Conservation (phyloP, 2,797 vertebrate genomes). For the Neosilurus mollespiculum region DNA sequence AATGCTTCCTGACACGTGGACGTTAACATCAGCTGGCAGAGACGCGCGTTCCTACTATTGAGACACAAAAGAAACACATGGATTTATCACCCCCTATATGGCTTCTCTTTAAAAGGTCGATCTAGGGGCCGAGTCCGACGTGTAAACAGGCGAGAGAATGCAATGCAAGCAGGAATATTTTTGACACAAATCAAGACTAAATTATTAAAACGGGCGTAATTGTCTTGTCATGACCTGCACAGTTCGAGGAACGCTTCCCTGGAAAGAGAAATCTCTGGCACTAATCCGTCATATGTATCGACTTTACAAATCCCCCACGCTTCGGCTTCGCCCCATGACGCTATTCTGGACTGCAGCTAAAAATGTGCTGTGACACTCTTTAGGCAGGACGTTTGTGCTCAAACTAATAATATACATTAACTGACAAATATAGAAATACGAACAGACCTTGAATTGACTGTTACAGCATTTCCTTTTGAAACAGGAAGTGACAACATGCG, state of each 20-base stretch:
- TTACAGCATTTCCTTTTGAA: no score
- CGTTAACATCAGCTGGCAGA: no score
- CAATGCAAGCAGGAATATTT: not conserved
- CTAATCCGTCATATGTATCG: not conserved
- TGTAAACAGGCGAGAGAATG: not conserved
- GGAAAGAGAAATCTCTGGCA: not conserved
- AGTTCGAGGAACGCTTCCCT: not conserved
- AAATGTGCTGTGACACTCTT: not conserved
- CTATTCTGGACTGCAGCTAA: not conserved
- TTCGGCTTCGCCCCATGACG: not conserved
- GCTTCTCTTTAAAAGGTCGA: no score
- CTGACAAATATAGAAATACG: no score
- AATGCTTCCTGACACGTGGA: not conserved
- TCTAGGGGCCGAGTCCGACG: not conserved
- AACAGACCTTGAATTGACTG: no score
- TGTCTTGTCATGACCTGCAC: constrained; percentile 2
- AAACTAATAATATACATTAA: no score
- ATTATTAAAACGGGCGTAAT: not conserved
- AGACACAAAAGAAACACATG: not conserved
- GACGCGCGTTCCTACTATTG: not conserved
- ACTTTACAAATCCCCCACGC: not conserved
- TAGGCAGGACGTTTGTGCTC: no score
- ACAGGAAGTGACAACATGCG: no score
- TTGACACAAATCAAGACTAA: not conserved
- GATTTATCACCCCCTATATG: not conserved